phyloP scores from a whole-genome alignment of 2,888 invertebrate genomes.

The Torymus aiolomorphi region DNA sequence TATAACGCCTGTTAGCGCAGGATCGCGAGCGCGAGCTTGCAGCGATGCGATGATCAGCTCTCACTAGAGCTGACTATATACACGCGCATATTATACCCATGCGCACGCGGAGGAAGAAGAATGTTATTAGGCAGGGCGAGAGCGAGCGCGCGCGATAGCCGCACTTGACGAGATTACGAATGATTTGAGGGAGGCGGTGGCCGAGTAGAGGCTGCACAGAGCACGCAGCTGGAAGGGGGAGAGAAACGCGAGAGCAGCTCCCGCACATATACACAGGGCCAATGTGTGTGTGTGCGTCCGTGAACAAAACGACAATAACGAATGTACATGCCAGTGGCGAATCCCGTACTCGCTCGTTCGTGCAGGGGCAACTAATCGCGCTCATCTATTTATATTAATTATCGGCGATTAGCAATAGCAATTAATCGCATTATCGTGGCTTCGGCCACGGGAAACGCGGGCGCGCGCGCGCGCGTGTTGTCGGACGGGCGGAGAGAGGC shows the following conservation, averaged over 20 bases:
- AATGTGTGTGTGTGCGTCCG: conserved; percentile 1
- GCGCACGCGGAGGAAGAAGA: too few species aligned
- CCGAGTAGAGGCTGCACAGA: background rate
- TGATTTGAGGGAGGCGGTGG: background rate
- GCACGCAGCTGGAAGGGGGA: background rate
- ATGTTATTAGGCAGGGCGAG: too few species aligned
- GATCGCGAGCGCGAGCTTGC: too few species aligned
- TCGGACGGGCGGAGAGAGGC: conserved; percentile 31
- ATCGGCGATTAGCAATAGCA: conserved; percentile 75
- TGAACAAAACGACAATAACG: conserved; percentile 53
- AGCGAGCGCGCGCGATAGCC: conserved; percentile 10
- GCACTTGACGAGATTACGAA: conserved; percentile 8
- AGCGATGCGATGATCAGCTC: too few species aligned
- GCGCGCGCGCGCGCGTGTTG: conserved; percentile 37
- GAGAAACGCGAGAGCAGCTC: background rate
- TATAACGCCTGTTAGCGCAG: too few species aligned
- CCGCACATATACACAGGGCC: background rate
- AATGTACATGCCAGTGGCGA: conserved; percentile 48
- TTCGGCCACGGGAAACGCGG: conserved; percentile 57
- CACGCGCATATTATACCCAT: too few species aligned
- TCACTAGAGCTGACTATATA: too few species aligned
- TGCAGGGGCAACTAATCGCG: conserved; percentile 71
- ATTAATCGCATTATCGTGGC: conserved; percentile 74
- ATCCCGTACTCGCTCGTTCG: conserved; percentile 23
- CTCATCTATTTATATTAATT: conserved; percentile 76